Percentiles rank a stretch among this genome's conserved stretches.
Conservation (phyloP, 2,797 vertebrate species). For the Gadopsis marmoratus region DNA sequence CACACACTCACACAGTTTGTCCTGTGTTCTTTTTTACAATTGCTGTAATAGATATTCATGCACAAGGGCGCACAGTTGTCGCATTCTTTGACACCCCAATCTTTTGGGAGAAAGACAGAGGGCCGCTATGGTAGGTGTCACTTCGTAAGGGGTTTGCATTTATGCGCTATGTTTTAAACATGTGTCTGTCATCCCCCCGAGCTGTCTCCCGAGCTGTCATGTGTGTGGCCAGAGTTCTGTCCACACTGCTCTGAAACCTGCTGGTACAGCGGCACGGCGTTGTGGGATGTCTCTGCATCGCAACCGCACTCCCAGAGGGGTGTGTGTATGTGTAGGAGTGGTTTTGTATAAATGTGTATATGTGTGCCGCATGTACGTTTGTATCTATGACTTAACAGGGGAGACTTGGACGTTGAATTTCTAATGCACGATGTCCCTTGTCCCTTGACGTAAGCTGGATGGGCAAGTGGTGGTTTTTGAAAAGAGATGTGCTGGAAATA, state of each 20-base stretch:
- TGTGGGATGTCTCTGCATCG: conserved; percentile 51
- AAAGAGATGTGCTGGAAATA: conserved; percentile 69
- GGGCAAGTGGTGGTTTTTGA: conserved; percentile 63
- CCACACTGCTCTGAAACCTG: conserved; percentile 63
- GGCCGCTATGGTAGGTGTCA: conserved; percentile 55
- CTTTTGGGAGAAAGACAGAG: conserved; percentile 63
- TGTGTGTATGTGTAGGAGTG: conserved; percentile 5
- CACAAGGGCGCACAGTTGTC: conserved; percentile 33
- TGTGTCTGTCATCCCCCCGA: conserved; percentile 70
- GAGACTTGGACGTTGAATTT: conserved; percentile 63
- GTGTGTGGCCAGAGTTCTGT: conserved; percentile 66
- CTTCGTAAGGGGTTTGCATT: conserved; percentile 67
- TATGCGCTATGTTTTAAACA: conserved; percentile 81
- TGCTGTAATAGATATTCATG: conserved; percentile 42
- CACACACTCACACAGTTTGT: conserved; percentile 23
- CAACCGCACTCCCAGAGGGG: conserved; percentile 58
- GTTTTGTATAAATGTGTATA: conserved; percentile 22
- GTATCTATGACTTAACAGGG: conserved; percentile 43
- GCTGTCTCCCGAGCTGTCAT: conserved; percentile 67
- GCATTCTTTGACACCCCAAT: conserved; percentile 55
- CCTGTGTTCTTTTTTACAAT: conserved; percentile 11
- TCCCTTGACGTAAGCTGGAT: conserved; percentile 66
- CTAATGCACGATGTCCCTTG: conserved; percentile 58
- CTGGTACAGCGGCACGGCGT: conserved; percentile 62
- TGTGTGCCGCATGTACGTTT: conserved; percentile 26